Conservation (phyloP, 2,888 invertebrate genomes). For the Amorpha juglandis region DNA sequence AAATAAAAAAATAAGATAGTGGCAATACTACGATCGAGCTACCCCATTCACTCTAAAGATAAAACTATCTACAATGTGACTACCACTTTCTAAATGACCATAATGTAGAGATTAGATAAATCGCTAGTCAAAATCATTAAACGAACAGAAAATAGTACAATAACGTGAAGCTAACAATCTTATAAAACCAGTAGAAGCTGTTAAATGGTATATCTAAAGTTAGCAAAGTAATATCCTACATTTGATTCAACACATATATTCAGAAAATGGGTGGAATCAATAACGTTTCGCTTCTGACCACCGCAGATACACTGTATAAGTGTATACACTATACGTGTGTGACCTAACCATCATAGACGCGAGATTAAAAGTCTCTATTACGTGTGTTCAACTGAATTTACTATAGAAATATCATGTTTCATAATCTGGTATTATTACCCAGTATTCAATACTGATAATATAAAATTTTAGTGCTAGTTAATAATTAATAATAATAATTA, state of each 20-base stretch:
- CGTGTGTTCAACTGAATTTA: slow-evolving; percentile 5
- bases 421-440: too few relatives aligned
- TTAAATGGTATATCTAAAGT: neutral
- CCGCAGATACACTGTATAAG: neutral
- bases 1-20: too few relatives aligned
- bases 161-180: neutral
- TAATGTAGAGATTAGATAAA: too few relatives aligned
- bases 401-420: slow-evolving; percentile 2
- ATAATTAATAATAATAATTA: neutral
- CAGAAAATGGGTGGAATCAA: slow-evolving; percentile 15
- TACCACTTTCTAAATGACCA: too few relatives aligned
- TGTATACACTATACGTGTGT: neutral
- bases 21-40: too few relatives aligned
- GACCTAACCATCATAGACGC: slow-evolving; percentile 15
- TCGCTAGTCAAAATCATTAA: too few relatives aligned
- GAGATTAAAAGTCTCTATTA: slow-evolving; percentile 19
- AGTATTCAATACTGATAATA: too few relatives aligned
- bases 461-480: neutral
- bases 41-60: too few relatives aligned
- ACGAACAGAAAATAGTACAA: too few relatives aligned
- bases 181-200: neutral
- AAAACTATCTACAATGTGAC: too few relatives aligned
- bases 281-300: slow-evolving; percentile 10
- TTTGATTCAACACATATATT: slow-evolving; percentile 14
- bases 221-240: neutral